Percentiles rank a stretch among this genome's conserved stretches.
phyloP scores from a whole-genome alignment of 2,113 vertebrate species.

The Dipodomys stephensi region DNA sequence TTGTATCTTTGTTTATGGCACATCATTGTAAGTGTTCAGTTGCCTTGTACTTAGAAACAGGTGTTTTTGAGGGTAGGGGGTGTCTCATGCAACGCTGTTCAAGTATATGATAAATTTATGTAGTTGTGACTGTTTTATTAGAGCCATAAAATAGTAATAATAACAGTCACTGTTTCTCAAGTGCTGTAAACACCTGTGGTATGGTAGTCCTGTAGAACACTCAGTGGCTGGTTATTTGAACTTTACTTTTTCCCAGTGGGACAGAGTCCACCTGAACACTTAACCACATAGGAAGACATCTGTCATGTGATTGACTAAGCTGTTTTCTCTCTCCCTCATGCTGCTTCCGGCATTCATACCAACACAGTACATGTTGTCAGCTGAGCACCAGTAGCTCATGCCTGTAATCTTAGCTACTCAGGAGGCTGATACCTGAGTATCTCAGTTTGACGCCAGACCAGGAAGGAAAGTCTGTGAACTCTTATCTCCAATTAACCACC shows the following conservation, averaged over 20 bases:
- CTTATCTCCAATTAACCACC: too few species aligned
- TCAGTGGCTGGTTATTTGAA: not conserved
- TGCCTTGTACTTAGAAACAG: not conserved
- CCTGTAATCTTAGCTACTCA: too few species aligned
- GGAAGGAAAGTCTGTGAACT: too few species aligned
- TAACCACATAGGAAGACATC: too few species aligned
- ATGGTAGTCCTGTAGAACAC: not conserved
- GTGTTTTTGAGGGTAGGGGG: not conserved
- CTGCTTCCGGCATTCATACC: not conserved
- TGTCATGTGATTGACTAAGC: rapidly evolving
- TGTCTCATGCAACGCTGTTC: not conserved
- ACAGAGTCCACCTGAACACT: too few species aligned
- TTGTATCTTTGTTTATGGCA: not conserved
- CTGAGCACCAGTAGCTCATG: too few species aligned
- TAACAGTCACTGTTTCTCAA: not conserved
- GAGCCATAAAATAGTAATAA: too few species aligned
- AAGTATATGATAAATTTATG: not conserved
- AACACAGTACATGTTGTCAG: too few species aligned
- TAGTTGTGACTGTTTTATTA: not conserved
- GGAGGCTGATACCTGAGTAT: too few species aligned
- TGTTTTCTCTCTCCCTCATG: too few species aligned
- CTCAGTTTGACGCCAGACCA: too few species aligned
- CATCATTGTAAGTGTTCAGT: not conserved
- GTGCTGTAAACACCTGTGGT: not conserved
- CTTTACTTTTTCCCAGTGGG: not conserved